A percentile compares a stretch with the other conserved stretches of the same genome.
These are phyloP conservation scores for Notamacropus eugenii DNA, from an alignment of 2,797 vertebrate genomes.

Conservation along the genomic window DNA sequence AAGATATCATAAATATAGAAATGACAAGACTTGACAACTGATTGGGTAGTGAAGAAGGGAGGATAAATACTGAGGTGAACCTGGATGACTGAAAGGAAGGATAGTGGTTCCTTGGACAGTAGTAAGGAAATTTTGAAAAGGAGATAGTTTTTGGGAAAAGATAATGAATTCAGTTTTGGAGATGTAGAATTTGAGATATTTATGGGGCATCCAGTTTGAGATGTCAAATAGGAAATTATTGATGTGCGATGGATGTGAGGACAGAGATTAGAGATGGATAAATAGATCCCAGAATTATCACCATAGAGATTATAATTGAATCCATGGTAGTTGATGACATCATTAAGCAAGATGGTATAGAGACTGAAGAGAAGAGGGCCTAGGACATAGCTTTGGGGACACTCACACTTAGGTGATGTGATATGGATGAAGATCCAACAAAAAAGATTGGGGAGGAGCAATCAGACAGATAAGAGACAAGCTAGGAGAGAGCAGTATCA, in stretches of 20 bases:
- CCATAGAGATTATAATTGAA: not conserved
- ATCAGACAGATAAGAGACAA: not conserved
- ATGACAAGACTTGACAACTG: not conserved
- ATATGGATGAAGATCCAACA: not conserved
- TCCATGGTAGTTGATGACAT: not conserved
- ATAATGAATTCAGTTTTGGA: not conserved
- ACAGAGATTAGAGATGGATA: not conserved
- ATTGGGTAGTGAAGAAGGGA: not conserved
- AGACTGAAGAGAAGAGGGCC: not conserved
- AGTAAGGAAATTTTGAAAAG: not conserved
- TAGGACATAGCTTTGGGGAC: not conserved
- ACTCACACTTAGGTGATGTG: not conserved
- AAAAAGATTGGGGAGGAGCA: not conserved
- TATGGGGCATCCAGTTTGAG: not conserved
- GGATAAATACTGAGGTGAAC: not conserved
- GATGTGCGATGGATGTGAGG: not conserved
- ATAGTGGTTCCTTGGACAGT: not conserved
- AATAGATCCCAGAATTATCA: not conserved
- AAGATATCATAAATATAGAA: not conserved
- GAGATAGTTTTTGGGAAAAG: not conserved
- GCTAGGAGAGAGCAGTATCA: not conserved
- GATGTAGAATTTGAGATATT: not conserved
- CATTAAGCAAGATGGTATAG: not conserved
- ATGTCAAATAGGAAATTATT: not conserved
- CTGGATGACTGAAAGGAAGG: not conserved